Evolutionary conservation across 92 coral and sea anemone genomes (phyloP).

Genomic region (Bergia sp.): DNA sequence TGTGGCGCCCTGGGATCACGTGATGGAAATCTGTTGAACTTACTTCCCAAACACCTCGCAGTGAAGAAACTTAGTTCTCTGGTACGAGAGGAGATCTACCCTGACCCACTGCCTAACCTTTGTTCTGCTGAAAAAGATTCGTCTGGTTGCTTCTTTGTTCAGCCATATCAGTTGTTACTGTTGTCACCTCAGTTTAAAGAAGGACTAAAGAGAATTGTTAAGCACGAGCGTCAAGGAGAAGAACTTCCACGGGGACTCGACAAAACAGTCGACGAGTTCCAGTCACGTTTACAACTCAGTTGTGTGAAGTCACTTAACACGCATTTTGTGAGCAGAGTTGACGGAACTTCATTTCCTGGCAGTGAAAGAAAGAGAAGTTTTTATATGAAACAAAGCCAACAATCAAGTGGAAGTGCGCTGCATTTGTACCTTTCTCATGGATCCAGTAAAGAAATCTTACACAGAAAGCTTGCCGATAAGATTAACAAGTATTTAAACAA

Average conservation of each 20-base stretch:
- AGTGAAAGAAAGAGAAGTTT: conserved; percentile 8
- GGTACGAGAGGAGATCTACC: conserved; percentile 39
- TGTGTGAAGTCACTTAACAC: conserved; percentile 25
- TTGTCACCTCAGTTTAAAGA: conserved; percentile 38
- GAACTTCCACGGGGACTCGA: background rate
- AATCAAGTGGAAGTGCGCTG: conserved; percentile 31
- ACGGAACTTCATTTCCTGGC: background rate
- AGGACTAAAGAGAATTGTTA: conserved; percentile 39
- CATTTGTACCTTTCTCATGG: conserved; percentile 69
- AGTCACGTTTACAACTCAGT: background rate
- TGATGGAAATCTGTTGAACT: conserved; percentile 13
- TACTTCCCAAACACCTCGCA: conserved; percentile 27
- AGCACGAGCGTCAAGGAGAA: conserved; percentile 17
- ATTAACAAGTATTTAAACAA: conserved; percentile 10
- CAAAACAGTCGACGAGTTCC: background rate
- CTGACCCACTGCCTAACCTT: conserved; percentile 13
- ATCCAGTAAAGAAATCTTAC: background rate
- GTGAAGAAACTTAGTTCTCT: conserved; percentile 7
- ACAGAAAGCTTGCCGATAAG: conserved; percentile 4
- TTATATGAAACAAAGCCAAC: conserved; percentile 33
- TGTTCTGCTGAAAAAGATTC: conserved; percentile 22
- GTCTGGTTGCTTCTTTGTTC: conserved; percentile 14
- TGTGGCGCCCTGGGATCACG: conserved; percentile 3
- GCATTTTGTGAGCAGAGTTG: background rate
- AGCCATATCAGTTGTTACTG: conserved; percentile 7